Evolutionary conservation across 1,140 invertebrate species (phyloP).

Genomic region (Orius laevigatus): DNA sequence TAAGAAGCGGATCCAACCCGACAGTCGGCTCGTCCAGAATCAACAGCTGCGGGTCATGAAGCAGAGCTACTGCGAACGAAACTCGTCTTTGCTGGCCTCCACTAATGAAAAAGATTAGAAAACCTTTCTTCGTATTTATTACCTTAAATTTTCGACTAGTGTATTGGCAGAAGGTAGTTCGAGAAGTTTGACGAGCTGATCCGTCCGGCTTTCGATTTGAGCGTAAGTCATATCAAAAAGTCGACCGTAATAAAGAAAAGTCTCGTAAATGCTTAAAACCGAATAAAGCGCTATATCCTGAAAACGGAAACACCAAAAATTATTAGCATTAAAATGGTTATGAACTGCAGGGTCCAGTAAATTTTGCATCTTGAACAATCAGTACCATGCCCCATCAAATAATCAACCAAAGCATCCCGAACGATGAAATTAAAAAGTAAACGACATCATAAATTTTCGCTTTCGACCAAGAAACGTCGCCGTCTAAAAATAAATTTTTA

Average conservation of each 20-base stretch:
- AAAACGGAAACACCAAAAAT: conserved; percentile 1
- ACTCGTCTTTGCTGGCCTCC: conserved; percentile 85
- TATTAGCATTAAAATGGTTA: no score
- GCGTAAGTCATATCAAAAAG: conserved; percentile 59
- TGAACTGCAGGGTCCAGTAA: no score
- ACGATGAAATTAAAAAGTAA: no score
- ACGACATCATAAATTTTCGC: no score
- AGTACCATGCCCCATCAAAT: no score
- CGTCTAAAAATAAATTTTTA: no score
- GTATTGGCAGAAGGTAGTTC: conserved; percentile 46
- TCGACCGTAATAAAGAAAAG: conserved; percentile 74
- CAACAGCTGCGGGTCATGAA: conserved; percentile 82
- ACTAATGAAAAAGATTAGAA: conserved; percentile 32
- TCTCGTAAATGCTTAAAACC: conserved; percentile 73
- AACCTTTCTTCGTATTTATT: background rate
- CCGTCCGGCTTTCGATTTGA: conserved; percentile 45
- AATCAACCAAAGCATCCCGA: no score
- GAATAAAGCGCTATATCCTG: conserved; percentile 74
- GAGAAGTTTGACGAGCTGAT: conserved; percentile 51
- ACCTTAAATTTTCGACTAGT: conserved; percentile 24
- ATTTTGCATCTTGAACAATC: no score
- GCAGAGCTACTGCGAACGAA: conserved; percentile 78
- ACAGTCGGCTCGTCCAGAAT: conserved; percentile 93
- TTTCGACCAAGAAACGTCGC: no score
- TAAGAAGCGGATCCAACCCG: conserved; percentile 73